phyloP scores from a whole-genome alignment of 37 sponge, comb jelly and placozoan species.

The Axinella damicornis region DNA sequence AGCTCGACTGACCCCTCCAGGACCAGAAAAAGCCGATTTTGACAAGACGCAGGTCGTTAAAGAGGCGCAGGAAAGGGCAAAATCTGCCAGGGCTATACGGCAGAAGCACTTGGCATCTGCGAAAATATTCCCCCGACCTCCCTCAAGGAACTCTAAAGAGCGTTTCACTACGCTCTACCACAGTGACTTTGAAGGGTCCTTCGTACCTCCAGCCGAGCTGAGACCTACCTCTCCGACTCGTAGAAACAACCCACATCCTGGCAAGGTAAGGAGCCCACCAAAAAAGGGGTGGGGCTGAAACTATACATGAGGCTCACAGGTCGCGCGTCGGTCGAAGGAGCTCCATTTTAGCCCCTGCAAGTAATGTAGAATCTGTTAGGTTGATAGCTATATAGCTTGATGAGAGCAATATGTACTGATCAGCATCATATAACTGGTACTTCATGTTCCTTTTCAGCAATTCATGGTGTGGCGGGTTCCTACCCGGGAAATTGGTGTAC shows the following conservation, averaged over 20 bases:
- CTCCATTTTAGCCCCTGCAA: neutral
- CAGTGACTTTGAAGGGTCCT: slow-evolving; percentile 60
- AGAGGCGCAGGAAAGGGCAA: slow-evolving; percentile 42
- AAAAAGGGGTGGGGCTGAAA: slow-evolving; percentile 46
- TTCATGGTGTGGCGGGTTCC: slow-evolving; percentile 86
- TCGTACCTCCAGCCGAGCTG: slow-evolving; percentile 43
- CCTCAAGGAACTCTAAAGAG: neutral
- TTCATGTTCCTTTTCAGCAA: slow-evolving; percentile 50
- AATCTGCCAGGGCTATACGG: slow-evolving; percentile 60
- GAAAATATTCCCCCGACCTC: slow-evolving; percentile 44
- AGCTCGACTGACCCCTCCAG: slow-evolving; percentile 63
- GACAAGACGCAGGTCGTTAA: neutral
- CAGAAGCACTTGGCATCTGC: slow-evolving; percentile 57
- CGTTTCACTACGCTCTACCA: slow-evolving; percentile 64
- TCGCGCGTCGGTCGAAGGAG: neutral
- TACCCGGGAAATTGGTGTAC: slow-evolving; percentile 57
- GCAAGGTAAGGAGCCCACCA: slow-evolving; percentile 24
- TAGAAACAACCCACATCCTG: slow-evolving; percentile 84
- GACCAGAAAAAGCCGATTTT: neutral
- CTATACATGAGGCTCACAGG: neutral
- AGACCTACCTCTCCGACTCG: slow-evolving; percentile 84
- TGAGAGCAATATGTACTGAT: too few species aligned
- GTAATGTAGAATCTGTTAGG: neutral
- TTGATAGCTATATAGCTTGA: too few species aligned
- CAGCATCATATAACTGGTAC: too few species aligned